phyloP scores from a whole-genome alignment of 1,140 invertebrate species.

The Globodera ellingtonae region DNA sequence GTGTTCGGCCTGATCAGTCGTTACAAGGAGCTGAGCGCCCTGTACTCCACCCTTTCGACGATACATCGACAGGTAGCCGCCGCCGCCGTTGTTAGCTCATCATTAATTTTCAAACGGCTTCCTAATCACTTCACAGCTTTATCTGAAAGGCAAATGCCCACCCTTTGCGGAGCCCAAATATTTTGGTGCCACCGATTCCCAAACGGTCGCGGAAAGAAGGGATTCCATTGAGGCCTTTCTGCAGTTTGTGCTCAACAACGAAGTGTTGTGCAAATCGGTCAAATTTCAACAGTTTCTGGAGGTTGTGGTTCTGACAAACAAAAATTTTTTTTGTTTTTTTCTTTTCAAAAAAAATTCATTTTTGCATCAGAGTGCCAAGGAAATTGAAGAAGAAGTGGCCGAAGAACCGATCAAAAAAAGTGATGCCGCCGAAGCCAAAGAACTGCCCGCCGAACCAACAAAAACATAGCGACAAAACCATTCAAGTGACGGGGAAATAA shows the following conservation, averaged over 20 bases:
- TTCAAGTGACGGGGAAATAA: not conserved
- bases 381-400: not conserved
- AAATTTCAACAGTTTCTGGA: slow-evolving; percentile 17
- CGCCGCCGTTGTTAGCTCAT: not conserved
- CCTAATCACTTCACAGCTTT: slow-evolving; percentile 35
- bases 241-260: slow-evolving; percentile 52
- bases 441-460: not conserved
- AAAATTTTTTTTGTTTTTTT: not conserved
- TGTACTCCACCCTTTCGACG: slow-evolving; percentile 37
- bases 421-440: not conserved
- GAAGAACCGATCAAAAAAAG: not conserved
- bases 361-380: slow-evolving; percentile 22
- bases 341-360: no score
- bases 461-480: not conserved
- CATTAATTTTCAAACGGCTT: not conserved
- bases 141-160: slow-evolving; percentile 52
- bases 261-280: slow-evolving; percentile 44
- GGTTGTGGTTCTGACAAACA: not conserved
- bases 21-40: slow-evolving; percentile 45
- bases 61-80: slow-evolving; percentile 46
- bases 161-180: slow-evolving; percentile 48
- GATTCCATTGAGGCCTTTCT: slow-evolving; percentile 42
- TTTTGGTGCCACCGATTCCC: slow-evolving; percentile 47
- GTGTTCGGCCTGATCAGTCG: slow-evolving; percentile 34
- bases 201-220: slow-evolving; percentile 45